Evolutionary conservation across 1,140 invertebrate genomes (phyloP).

Genomic region (Himalopsyche phryganea): DNA sequence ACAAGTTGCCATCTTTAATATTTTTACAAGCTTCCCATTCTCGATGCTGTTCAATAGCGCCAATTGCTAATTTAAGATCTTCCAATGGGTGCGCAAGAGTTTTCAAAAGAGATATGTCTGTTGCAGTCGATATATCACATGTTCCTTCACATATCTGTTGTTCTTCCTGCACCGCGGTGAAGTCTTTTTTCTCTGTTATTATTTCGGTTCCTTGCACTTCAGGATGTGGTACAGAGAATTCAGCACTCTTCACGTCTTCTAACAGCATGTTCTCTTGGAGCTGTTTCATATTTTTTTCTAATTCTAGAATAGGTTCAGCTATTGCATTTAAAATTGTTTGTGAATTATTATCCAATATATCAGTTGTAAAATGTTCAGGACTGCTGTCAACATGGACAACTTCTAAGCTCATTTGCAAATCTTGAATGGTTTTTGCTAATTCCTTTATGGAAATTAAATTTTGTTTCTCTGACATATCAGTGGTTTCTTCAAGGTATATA

Average conservation of each 20-base stretch:
- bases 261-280: neutral
- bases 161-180: conserved; percentile 21
- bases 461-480: conserved; percentile 32
- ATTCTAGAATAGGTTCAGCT: conserved; percentile 11
- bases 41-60: conserved; percentile 33
- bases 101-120: conserved; percentile 33
- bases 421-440: conserved; percentile 46
- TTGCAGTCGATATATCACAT: conserved; percentile 21
- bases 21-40: conserved; percentile 28
- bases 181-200: conserved; percentile 12
- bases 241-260: neutral
- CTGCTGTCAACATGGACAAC: conserved; percentile 37
- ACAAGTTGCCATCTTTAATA: neutral
- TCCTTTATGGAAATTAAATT: conserved; percentile 38
- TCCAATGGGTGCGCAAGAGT: conserved; percentile 34
- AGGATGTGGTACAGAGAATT: neutral
- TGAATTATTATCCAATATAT: conserved; percentile 17
- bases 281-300: conserved; percentile 10
- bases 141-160: conserved; percentile 17
- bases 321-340: conserved; percentile 13
- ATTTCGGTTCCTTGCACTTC: neutral
- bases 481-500: conserved; percentile 37
- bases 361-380: no score
- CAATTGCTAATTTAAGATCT: conserved; percentile 34
- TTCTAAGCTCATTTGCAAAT: conserved; percentile 38